Evolutionary conservation across 1,140 invertebrate genomes (phyloP).

Genomic region (Drosophila subpulchrella): DNA sequence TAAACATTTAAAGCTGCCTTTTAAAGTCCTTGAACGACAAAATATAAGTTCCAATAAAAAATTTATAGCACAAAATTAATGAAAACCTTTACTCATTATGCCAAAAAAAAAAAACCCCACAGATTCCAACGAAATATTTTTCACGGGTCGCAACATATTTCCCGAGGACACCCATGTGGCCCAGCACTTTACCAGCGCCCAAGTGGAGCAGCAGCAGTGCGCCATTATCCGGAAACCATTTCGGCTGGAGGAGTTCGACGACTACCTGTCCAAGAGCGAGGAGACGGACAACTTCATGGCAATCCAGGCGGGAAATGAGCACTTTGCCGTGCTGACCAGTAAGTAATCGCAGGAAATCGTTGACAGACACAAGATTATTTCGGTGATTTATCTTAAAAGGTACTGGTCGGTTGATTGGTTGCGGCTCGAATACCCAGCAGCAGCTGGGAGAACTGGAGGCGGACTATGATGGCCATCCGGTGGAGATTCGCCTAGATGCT

Average conservation of each 20-base stretch:
- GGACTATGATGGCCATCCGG: slow-evolving; percentile 65
- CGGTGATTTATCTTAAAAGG: slow-evolving; percentile 2
- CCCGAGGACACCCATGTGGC: slow-evolving; percentile 67
- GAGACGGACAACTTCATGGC: slow-evolving; percentile 75
- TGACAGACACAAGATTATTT: rapidly evolving
- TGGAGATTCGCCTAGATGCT: slow-evolving; percentile 71
- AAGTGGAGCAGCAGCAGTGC: slow-evolving; percentile 62
- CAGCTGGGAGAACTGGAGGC: slow-evolving; percentile 66
- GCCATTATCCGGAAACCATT: slow-evolving; percentile 78
- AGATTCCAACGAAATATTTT: slow-evolving; percentile 84
- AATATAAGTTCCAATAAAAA: too few relatives aligned
- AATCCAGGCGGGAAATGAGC: slow-evolving; percentile 75
- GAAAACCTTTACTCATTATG: neutral
- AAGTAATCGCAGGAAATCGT: slow-evolving; percentile 15
- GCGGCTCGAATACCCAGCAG: slow-evolving; percentile 69
- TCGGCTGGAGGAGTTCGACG: slow-evolving; percentile 77
- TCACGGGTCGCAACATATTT: slow-evolving; percentile 80
- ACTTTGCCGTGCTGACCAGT: slow-evolving; percentile 82
- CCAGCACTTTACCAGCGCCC: slow-evolving; percentile 65
- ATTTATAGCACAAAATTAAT: too few relatives aligned
- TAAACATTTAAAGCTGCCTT: too few relatives aligned
- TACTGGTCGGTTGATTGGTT: slow-evolving; percentile 74
- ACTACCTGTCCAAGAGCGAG: slow-evolving; percentile 74
- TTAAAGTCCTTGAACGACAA: too few relatives aligned
- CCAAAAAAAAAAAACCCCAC: neutral